These are phyloP conservation scores for Rapana venosa DNA, from an alignment of 2,888 invertebrate genomes.

Conservation along the genomic window DNA sequence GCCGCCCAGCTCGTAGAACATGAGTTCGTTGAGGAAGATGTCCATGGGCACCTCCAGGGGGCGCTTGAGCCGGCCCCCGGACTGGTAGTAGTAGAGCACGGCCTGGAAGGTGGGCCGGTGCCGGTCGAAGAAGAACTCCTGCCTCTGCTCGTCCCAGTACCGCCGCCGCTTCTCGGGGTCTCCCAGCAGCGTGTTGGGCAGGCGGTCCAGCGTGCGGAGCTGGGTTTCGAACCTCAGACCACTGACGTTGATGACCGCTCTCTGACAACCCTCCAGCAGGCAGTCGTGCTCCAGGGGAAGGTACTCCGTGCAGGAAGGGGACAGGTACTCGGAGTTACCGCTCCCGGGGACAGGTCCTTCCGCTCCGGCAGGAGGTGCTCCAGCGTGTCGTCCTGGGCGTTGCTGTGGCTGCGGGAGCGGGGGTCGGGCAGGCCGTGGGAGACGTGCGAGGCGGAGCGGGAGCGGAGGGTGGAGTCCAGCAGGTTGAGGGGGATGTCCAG, in stretches of 20 bases:
- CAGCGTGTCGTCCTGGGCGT: background rate
- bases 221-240: slow-evolving; percentile 77
- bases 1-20: slow-evolving; percentile 79
- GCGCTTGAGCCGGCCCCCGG: slow-evolving; percentile 78
- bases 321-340: slow-evolving; percentile 34
- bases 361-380: slow-evolving; percentile 27
- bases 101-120: slow-evolving; percentile 77
- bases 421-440: background rate
- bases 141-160: slow-evolving; percentile 71
- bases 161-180: slow-evolving; percentile 67
- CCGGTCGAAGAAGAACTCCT: slow-evolving; percentile 77
- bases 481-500: slow-evolving; percentile 30
- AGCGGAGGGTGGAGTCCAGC: slow-evolving; percentile 22
- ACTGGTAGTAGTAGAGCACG: slow-evolving; percentile 77
- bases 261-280: slow-evolving; percentile 61
- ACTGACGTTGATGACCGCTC: slow-evolving; percentile 72
- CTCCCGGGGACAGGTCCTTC: background rate
- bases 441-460: background rate
- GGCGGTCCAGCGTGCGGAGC: slow-evolving; percentile 73
- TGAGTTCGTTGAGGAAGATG: slow-evolving; percentile 79
- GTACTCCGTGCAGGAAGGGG: slow-evolving; percentile 39
- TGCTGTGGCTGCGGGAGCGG: slow-evolving; percentile 27
- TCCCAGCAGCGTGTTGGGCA: slow-evolving; percentile 76
- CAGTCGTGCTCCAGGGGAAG: slow-evolving; percentile 65
- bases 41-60: slow-evolving; percentile 80